A percentile compares a stretch with the other conserved stretches of the same genome.
These are phyloP conservation scores for Hiodon alosoides DNA, from an alignment of 2,113 vertebrate species.

Conservation along the genomic window DNA sequence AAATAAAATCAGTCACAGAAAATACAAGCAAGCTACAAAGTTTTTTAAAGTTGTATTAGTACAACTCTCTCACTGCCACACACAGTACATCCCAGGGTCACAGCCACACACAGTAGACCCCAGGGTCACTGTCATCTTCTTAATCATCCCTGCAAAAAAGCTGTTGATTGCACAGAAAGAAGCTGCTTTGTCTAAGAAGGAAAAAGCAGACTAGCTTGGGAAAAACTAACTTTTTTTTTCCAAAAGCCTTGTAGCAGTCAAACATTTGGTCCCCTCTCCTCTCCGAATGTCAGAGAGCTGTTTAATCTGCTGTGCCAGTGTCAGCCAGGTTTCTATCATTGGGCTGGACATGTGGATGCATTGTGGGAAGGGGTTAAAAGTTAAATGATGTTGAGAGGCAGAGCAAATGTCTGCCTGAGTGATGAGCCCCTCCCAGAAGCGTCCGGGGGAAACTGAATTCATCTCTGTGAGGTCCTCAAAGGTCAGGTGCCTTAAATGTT, in stretches of 20 bases:
- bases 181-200: no score
- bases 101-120: no score
- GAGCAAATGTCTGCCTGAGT: background rate
- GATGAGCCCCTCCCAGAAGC: background rate
- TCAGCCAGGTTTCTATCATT: background rate
- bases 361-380: constrained; percentile 11
- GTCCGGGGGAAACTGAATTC: constrained; percentile 5
- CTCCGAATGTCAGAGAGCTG: background rate
- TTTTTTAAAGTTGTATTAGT: no score
- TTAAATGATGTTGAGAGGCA: constrained; percentile 11
- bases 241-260: background rate
- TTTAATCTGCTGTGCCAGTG: constrained; percentile 3
- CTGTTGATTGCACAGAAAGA: no score
- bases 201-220: background rate
- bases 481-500: constrained; percentile 4
- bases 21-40: no score
- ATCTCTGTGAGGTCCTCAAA: constrained; percentile 7
- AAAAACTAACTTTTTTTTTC: background rate
- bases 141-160: no score
- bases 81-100: no score
- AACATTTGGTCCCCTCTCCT: background rate
- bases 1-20: no score
- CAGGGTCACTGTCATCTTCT: no score
- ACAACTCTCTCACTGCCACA: no score
- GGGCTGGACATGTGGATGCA: background rate